phyloP scores from a whole-genome alignment of 2,113 vertebrate genomes.

The Spea bombifrons region DNA sequence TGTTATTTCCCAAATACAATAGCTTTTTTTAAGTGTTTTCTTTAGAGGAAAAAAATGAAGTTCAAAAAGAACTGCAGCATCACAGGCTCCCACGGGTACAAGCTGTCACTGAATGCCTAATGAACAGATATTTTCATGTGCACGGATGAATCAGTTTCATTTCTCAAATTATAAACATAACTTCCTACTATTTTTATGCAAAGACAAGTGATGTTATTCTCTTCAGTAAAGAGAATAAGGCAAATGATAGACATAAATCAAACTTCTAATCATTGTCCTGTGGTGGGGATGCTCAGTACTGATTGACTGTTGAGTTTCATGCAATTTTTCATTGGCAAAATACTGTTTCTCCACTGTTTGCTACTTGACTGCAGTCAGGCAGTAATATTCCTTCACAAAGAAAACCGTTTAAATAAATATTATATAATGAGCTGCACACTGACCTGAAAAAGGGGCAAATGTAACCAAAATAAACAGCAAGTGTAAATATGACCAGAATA shows the following conservation, averaged over 20 bases:
- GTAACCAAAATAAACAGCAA: no score
- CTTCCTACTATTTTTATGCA: slow-evolving; percentile 48
- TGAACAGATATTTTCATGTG: slow-evolving; percentile 46
- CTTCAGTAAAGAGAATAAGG: slow-evolving; percentile 25
- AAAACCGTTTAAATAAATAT: slow-evolving; percentile 13
- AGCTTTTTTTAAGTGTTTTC: slow-evolving; percentile 44
- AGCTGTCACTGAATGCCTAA: slow-evolving; percentile 47
- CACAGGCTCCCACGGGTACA: slow-evolving; percentile 47
- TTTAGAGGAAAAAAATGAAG: slow-evolving; percentile 35
- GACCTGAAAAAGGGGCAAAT: slow-evolving; percentile 26
- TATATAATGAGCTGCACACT: slow-evolving; percentile 22
- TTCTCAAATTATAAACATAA: slow-evolving; percentile 48
- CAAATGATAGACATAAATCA: slow-evolving; percentile 44
- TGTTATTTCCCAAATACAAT: slow-evolving; percentile 39
- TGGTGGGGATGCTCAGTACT: slow-evolving; percentile 28
- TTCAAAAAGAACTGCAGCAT: slow-evolving; percentile 44
- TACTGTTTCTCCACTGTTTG: slow-evolving; percentile 30
- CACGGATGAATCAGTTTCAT: slow-evolving; percentile 46
- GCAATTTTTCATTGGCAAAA: slow-evolving; percentile 30
- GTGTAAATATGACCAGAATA: not conserved
- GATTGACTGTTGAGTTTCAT: slow-evolving; percentile 32
- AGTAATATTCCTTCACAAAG: slow-evolving; percentile 14
- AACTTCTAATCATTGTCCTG: slow-evolving; percentile 33
- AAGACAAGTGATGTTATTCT: slow-evolving; percentile 43
- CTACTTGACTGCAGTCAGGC: slow-evolving; percentile 6